Conservation (phyloP, 1,140 invertebrate species). For the Ylistrum balloti region DNA sequence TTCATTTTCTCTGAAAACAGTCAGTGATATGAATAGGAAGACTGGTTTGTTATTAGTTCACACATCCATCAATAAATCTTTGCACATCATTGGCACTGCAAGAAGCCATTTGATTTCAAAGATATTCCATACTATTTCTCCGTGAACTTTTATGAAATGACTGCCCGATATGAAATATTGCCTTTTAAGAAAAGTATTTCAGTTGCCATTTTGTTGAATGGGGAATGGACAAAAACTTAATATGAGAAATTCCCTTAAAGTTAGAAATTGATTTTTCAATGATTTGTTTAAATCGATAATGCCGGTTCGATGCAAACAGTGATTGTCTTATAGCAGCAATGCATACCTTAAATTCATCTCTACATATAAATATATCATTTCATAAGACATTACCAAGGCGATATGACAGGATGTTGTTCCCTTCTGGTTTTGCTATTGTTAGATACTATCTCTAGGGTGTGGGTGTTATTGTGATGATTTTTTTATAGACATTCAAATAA, state of each 20-base stretch:
- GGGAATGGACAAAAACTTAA: background rate
- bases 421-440: too few relatives aligned
- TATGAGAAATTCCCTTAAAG: constrained; percentile 27
- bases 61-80: background rate
- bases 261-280: constrained; percentile 7
- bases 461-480: too few relatives aligned
- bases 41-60: background rate
- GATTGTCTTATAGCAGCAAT: background rate
- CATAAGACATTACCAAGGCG: too few relatives aligned
- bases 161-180: constrained; percentile 17
- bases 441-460: too few relatives aligned
- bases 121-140: background rate
- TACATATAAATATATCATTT: too few relatives aligned
- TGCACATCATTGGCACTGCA: background rate
- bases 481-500: too few relatives aligned
- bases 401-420: too few relatives aligned
- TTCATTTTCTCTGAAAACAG: background rate
- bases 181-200: background rate
- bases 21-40: background rate
- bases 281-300: background rate
- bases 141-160: background rate
- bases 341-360: background rate
- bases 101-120: constrained; percentile 35
- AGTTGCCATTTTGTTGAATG: background rate
- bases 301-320: background rate